These are phyloP conservation scores for Sebastes hopkinsi DNA, from an alignment of 2,797 vertebrate species.

Conservation along the genomic window DNA sequence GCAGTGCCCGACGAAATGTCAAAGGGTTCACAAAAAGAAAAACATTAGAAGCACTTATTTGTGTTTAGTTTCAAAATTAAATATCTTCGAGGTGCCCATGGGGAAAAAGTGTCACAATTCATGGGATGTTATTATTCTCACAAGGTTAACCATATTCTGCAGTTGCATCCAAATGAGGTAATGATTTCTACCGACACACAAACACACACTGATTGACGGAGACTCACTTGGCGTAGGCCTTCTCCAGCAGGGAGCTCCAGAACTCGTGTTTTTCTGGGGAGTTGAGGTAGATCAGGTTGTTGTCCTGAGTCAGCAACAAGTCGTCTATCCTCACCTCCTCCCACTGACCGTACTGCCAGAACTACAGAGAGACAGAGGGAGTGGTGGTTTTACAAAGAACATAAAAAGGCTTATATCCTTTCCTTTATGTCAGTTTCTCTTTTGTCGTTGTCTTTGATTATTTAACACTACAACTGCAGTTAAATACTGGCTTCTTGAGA, in stretches of 20 bases:
- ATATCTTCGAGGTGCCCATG: neutral
- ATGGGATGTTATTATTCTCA: neutral
- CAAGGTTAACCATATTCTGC: neutral
- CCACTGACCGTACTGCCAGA: conserved; percentile 87
- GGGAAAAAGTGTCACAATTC: neutral
- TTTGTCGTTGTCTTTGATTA: neutral
- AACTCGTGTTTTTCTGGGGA: conserved; percentile 79
- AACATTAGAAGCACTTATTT: neutral
- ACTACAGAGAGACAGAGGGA: conserved; percentile 60
- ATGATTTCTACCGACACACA: neutral
- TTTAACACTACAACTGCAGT: neutral
- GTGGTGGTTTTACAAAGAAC: too few relatives aligned
- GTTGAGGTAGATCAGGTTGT: conserved; percentile 74
- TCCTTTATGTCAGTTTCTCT: neutral
- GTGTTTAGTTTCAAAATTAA: neutral
- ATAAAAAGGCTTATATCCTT: neutral
- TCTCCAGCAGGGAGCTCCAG: conserved; percentile 86
- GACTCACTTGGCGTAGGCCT: conserved; percentile 86
- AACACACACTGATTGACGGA: neutral
- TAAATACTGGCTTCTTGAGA: neutral
- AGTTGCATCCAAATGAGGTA: neutral
- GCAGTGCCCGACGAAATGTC: too few relatives aligned
- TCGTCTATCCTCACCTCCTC: conserved; percentile 80
- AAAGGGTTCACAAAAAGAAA: neutral
- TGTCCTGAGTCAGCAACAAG: conserved; percentile 71